Evolutionary conservation across 1,140 invertebrate species (phyloP), one percentile per base, ranked within the genome.

Genomic region (Drosophila asahinai): DNA sequence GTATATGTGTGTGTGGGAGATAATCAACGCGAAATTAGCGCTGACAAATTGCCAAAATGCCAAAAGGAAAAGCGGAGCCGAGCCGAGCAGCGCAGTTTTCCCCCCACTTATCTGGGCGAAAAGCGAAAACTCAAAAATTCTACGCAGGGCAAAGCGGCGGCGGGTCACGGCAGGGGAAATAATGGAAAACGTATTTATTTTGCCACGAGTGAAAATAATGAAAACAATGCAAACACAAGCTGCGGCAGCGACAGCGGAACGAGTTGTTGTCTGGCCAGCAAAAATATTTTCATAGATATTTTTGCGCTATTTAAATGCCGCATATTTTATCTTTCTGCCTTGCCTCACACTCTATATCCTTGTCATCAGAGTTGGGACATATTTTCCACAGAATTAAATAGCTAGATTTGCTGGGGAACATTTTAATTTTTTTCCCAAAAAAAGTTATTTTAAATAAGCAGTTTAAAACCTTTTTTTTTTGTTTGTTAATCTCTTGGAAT

Each of bases 21-120:
- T 91, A 86, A 90, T 89, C 75, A 86, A 80, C 71, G 62, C 65
- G 70, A 90, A 90, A 90, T 90, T 90, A 86, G 76, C 86, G 72
- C 80, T 74, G 77, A 90, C 86, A 90, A 90, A 90, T 90, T 84
- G 86, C 77, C 71, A 73, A 73, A 72, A 76, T 71, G 63, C 52
- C 64, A 62, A 71, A 83, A 71, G 74, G 65, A 68, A 68, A 67
- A 80, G 36, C 36, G 54, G 0, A 38, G 36, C 27, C 17, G 27
- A 52, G 48, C 4, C 4, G 9, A 11, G 12, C 8, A 36, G 30
- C 30, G 36, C 38, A n/a, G 51, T 14, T 57, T 68, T 52, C 36
- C 67, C 36, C 64, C 68, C 47, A 47, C 40, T 72, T 73, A 65
- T 72, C 62, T 51, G 65, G 25, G 58, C 33, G 52, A 36, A 71